Evolutionary conservation across 2,797 vertebrate genomes (phyloP), one percentile per base, ranked within the genome.

Genomic region (Calcarius lapponicus): DNA sequence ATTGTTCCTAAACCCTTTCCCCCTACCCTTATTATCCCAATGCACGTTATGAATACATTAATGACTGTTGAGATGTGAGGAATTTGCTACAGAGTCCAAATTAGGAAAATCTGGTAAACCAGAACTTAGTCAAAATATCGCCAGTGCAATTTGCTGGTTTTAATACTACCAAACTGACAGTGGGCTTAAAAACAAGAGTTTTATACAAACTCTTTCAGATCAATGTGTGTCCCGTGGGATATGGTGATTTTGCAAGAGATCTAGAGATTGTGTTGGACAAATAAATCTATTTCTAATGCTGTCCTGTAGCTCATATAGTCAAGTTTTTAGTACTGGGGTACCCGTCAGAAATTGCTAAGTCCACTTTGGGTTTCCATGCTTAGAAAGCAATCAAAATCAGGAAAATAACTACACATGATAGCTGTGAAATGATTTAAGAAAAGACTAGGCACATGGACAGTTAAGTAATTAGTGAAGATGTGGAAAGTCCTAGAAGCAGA

Each of bases 191-290:
- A 84, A 14, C 3, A 36, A 28, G n/a, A 60, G 48, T 47, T 89
- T 38, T 53, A 54, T n/a, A 57, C 36, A 0, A 0, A 78, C 17
- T 69, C 12, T 84, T 83, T 75, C 47, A 72, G 47, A 43, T 45
- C 22, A 53, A 38, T 38, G 1, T 3, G 0, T 72, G 11, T 50
- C 18, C 22, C 2, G 0, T 38, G 38, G 19, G 31, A 20, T 11
- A 21, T 3, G 9, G 20, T 22, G 19, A 45, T 87, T 86, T 72
- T 88, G 72, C 50, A 74, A 31, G 76, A 40, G 13, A 34, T 32
- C 9, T 54, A 19, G 31, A 73, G 26, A 18, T 71, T 71, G 7
- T 80, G 56, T 36, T 66, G 26, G 40, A 71, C 11, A 53, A 65
- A 48, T 32, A 91, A 9, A 43, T 89, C 5, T 54, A 6, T 74